phyloP scores from a whole-genome alignment of 2,113 vertebrate species.

The Malurus elegans region DNA sequence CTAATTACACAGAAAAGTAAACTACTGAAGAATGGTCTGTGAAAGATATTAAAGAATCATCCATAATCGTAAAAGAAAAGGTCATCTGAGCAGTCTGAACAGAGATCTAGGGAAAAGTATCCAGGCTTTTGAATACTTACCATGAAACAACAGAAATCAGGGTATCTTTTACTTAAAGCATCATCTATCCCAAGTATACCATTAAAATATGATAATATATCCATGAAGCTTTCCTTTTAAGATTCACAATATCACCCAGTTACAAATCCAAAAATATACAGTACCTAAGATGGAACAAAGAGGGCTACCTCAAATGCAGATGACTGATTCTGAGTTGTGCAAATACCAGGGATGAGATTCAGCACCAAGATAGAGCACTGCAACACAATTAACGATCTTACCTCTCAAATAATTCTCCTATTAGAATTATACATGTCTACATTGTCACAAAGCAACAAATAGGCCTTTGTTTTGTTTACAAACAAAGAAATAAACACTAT shows the following conservation, averaged over 20 bases:
- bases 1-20: background rate
- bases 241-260: background rate
- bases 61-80: background rate
- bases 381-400: background rate
- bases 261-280: background rate
- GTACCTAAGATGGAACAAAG: background rate
- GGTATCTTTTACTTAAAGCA: background rate
- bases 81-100: background rate
- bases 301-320: background rate
- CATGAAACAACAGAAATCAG: background rate
- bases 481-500: background rate
- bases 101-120: background rate
- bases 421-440: background rate
- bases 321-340: background rate
- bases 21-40: background rate
- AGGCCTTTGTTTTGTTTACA: background rate
- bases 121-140: background rate
- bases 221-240: background rate
- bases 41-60: background rate
- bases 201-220: background rate
- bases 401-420: background rate
- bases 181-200: background rate
- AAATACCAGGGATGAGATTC: background rate
- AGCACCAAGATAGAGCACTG: background rate
- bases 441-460: background rate